Base-by-base conservation (phyloP, 2,888 invertebrate species). In the Cantharis lateralis region DNA sequence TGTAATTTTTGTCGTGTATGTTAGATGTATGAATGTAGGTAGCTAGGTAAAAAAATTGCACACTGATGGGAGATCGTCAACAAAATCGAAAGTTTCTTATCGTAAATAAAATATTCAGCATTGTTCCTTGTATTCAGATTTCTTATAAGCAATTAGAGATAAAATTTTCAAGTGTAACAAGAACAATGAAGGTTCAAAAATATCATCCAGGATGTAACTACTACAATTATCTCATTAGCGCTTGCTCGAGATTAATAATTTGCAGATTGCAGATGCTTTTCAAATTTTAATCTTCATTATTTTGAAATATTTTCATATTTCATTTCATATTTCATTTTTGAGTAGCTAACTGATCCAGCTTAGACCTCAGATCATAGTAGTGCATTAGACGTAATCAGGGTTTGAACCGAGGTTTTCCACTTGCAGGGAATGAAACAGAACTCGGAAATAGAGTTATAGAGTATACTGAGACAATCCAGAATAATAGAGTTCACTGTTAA, bases 1-100 rank as follows among this genome's bases (percentile, higher is more conserved):
- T 74, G 70, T n/a, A 32, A 71, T 62, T 64, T 69, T 71, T 68
- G 75, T 75, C 75, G 48, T 71, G 70, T 66, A 68, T n/a, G 68
- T 4, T 24, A 24, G 24, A 24, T 24, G 9, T 24, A 24, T n/a
- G n/a, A n/a, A n/a, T n/a, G 66, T 68, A 66, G 5, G 48, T 48
- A 48, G 24, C 9, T 24, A 24, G 24, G 24, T 24, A 24, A 24
- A 32, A 48, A 48, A n/a, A 48, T n/a, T 48, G n/a, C n/a, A 48
- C 13, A n/a, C 7, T 2, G 48, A 64, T 62, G 68, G 15, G 48
- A 66, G 63, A 48, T 66, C 32, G 66, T 62, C 28, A 32, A 26
- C 61, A 68, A 68, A 72, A 72, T 20, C 24, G 72, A 72, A 72
- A 72, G 66, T 72, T 72, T 32, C n/a, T 10, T 48, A 48, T 48